Percentiles rank a stretch among this genome's conserved stretches.
phyloP scores from a whole-genome alignment of 1,140 invertebrate species.

The Lasioglossum baleicum region DNA sequence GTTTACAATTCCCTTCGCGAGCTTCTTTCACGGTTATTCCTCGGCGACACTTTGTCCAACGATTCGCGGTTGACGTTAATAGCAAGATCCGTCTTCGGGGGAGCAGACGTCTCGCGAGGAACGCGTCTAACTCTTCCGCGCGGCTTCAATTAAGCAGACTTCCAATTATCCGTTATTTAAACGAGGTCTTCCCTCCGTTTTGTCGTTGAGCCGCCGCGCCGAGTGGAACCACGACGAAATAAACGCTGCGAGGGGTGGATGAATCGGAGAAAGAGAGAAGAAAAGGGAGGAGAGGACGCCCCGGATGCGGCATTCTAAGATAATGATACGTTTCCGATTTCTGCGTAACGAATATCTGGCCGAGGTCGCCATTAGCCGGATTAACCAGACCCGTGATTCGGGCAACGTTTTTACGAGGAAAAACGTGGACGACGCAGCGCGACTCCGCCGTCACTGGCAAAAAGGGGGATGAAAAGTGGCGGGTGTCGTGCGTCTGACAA shows the following conservation, averaged over 20 bases:
- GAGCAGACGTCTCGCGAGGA: slow-evolving; percentile 50
- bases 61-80: slow-evolving; percentile 45
- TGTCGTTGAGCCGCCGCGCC: slow-evolving; percentile 27
- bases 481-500: slow-evolving; percentile 29
- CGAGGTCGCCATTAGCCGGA: slow-evolving; percentile 35
- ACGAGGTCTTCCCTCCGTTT: slow-evolving; percentile 61
- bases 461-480: no score
- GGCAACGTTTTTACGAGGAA: neutral
- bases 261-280: no score
- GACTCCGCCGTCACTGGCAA: no score
- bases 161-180: slow-evolving; percentile 76
- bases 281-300: no score
- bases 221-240: slow-evolving; percentile 12
- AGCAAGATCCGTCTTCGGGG: slow-evolving; percentile 35
- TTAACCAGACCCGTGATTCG: slow-evolving; percentile 27
- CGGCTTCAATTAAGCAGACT: slow-evolving; percentile 73
- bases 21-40: slow-evolving; percentile 3
- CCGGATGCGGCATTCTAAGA: slow-evolving; percentile 12
- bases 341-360: slow-evolving; percentile 39
- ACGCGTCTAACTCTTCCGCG: slow-evolving; percentile 65
- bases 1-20: neutral
- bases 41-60: neutral
- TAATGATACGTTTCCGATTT: slow-evolving; percentile 50
- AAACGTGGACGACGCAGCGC: neutral
- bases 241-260: neutral